Percentiles rank a stretch among this genome's conserved stretches.
Conservation (phyloP, 2,797 vertebrate genomes). For the Anguilla pacifica region DNA sequence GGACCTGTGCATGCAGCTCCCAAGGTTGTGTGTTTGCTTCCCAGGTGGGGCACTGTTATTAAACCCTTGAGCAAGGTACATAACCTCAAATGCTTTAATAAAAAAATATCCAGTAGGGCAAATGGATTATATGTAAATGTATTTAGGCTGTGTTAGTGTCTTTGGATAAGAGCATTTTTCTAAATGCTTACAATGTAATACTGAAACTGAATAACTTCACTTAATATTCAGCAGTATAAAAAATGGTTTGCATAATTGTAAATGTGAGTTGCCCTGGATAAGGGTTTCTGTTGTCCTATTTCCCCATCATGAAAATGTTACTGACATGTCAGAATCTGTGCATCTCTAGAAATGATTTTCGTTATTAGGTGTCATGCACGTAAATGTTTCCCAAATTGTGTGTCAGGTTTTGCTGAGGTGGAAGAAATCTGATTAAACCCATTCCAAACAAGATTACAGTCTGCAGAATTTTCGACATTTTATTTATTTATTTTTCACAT, state of each 20-base stretch:
- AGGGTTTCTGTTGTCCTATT: neutral
- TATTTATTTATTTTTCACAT: constrained; percentile 4
- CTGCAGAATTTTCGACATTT: neutral
- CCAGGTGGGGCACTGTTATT: no score
- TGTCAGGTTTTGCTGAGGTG: neutral
- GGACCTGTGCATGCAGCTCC: no score
- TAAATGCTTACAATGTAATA: neutral
- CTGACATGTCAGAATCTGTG: neutral
- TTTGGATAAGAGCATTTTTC: no score
- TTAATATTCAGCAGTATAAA: neutral
- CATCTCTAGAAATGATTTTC: neutral
- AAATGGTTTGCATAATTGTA: neutral
- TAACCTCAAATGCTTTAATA: no score
- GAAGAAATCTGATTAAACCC: constrained; percentile 20
- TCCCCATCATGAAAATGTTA: neutral
- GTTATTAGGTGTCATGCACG: neutral
- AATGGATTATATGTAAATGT: no score
- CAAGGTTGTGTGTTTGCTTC: no score
- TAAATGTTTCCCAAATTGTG: neutral
- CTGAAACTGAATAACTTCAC: neutral
- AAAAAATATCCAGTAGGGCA: no score
- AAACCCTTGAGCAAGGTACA: no score
- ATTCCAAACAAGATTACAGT: constrained; percentile 15
- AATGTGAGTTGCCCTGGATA: neutral
- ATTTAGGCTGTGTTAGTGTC: no score